Conservation (phyloP, 2,888 invertebrate genomes). For the Miltochrista miniata region DNA sequence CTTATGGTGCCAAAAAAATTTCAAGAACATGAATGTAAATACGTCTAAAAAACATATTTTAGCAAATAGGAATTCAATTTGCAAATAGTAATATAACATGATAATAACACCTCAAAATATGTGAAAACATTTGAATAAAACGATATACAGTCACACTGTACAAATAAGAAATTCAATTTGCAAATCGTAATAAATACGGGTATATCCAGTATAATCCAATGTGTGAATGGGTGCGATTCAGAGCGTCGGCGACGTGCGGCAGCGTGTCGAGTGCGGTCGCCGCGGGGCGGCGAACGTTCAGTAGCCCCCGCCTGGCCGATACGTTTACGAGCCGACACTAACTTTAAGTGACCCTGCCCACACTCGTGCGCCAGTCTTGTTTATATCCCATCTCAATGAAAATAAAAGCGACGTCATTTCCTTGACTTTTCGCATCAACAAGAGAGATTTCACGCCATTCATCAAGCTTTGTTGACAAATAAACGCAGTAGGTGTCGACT, state of each 20-base stretch:
- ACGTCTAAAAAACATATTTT: too few species aligned
- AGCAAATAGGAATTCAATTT: too few species aligned
- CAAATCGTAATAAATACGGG: conserved; percentile 21
- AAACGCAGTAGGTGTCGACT: conserved; percentile 4
- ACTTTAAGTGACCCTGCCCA: conserved; percentile 76
- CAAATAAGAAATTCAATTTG: background rate
- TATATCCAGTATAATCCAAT: conserved; percentile 54
- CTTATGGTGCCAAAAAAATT: too few species aligned
- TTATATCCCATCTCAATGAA: conserved; percentile 75
- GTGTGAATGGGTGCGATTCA: conserved; percentile 80
- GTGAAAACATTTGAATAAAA: too few species aligned
- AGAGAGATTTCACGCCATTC: conserved; percentile 22
- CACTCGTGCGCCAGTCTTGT: conserved; percentile 70
- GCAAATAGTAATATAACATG: too few species aligned
- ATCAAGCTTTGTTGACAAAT: conserved; percentile 13
- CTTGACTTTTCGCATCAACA: conserved; percentile 42
- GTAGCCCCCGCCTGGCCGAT: conserved; percentile 68
- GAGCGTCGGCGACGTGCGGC: conserved; percentile 79
- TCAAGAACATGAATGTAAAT: too few species aligned
- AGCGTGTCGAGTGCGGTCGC: conserved; percentile 82
- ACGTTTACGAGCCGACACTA: conserved; percentile 82
- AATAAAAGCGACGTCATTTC: conserved; percentile 62
- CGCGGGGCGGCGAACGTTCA: conserved; percentile 70
- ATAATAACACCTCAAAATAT: too few species aligned
- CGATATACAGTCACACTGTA: too few species aligned